phyloP scores from a whole-genome alignment of 2,888 invertebrate species.

The Chrysina gloriosa region DNA sequence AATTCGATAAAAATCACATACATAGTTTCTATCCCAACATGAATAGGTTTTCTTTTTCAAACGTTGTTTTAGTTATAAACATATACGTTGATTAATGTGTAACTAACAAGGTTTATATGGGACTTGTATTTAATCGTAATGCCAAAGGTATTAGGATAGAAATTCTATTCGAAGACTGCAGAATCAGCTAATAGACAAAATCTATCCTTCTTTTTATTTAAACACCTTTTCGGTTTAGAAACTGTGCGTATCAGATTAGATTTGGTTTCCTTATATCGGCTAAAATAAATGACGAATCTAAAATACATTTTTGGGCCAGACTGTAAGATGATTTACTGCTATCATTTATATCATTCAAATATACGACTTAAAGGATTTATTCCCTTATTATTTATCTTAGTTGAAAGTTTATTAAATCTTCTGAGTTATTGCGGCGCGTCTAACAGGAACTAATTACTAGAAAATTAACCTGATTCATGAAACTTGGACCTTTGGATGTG shows the following conservation, averaged over 20 bases:
- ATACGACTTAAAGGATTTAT: constrained; percentile 28
- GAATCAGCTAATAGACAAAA: not conserved
- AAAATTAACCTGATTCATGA: not conserved
- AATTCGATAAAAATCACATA: too few relatives aligned
- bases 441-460: not conserved
- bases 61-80: too few relatives aligned
- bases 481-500: not conserved
- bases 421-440: constrained; percentile 13
- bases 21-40: too few relatives aligned
- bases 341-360: constrained; percentile 19
- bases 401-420: constrained; percentile 29
- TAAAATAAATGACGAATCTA: constrained; percentile 36
- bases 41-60: too few relatives aligned
- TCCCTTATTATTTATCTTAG: constrained; percentile 27
- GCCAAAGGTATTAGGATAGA: too few relatives aligned
- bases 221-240: not conserved
- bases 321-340: constrained; percentile 18
- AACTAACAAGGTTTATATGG: too few relatives aligned
- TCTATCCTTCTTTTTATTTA: constrained; percentile 16
- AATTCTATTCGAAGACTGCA: too few relatives aligned
- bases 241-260: constrained; percentile 25
- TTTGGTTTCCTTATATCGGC: constrained; percentile 28
- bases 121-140: too few relatives aligned
- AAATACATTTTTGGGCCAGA: constrained; percentile 19
- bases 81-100: too few relatives aligned